Evolutionary conservation across 1,140 invertebrate species (phyloP), one percentile per base, ranked within the genome.

Genomic region (Aphis craccivora): DNA sequence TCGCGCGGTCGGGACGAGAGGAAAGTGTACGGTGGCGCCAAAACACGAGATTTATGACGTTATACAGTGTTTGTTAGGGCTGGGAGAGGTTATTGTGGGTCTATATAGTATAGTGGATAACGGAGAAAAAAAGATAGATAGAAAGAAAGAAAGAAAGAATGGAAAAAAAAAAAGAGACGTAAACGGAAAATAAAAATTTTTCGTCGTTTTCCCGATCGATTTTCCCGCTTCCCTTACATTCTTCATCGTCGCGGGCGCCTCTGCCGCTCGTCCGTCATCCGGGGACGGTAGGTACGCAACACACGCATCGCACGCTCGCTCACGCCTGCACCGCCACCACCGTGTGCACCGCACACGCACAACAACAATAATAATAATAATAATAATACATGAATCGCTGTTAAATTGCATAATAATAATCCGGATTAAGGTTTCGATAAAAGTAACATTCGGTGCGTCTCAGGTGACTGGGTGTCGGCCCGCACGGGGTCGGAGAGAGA

Each of bases 371-470:
- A 88, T 53, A 88, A 88, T 88, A 88, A 40, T 83, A 84, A 45
- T 86, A 86, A 45, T 86, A 86, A 45, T 86, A 53, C 51, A 30
- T 83, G 76, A 93, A 93, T 93, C 91, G 91, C 48, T 93, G 91
- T 93, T 93, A 93, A 93, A 93, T 93, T 86, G 91, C 91, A 93
- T 83, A 84, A 86, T 55, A 86, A 93, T 93, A 93, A 53, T 83
- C 91, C 91, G 91, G 91, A 93, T 93, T 93, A 93, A 53, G 91
- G 91, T 93, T 84, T 93, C 91, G 76, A 84, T 93, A 93, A 93
- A 83, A 84, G 91, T 93, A 93, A 93, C 91, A 86, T 93, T 93
- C 91, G 91, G 91, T 45, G 30, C 91, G 91, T 92, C 91, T 92
- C 91, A 93, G 91, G 91, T 93, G 91, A 93, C 91, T 48, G 67